These are phyloP conservation scores for Pseudococcus jackbeardsleyi DNA, from an alignment of 2,888 invertebrate species.

Conservation along the genomic window DNA sequence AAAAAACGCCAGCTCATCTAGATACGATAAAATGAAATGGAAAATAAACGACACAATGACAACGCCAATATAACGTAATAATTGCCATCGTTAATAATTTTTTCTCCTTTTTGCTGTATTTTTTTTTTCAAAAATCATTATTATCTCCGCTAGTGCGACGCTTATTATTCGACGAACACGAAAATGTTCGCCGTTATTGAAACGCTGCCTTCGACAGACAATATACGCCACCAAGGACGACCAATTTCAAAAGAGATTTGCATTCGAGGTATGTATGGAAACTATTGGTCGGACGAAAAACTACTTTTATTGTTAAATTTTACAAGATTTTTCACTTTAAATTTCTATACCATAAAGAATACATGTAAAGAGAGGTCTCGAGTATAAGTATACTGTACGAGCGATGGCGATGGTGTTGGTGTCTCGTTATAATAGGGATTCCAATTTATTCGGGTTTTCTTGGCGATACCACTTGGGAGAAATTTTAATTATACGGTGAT, in stretches of 20 bases:
- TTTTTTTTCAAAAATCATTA: neutral
- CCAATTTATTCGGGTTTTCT: no score
- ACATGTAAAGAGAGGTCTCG: neutral
- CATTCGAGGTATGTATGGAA: constrained; percentile 30
- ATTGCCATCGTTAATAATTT: neutral
- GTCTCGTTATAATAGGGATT: neutral
- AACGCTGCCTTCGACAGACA: constrained; percentile 1
- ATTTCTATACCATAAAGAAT: constrained; percentile 7
- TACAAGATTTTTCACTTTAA: constrained; percentile 54
- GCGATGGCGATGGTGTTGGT: neutral
- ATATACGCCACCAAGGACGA: constrained; percentile 27
- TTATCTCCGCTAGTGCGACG: neutral
- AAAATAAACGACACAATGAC: neutral
- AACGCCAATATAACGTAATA: constrained; percentile 5
- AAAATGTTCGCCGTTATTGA: neutral
- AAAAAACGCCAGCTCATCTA: neutral
- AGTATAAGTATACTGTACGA: neutral
- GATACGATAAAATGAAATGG: neutral
- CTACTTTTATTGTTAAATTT: constrained; percentile 13
- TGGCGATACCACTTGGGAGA: no score
- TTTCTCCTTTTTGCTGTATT: no score
- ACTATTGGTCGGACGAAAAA: neutral
- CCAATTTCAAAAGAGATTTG: constrained; percentile 45
- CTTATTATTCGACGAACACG: constrained; percentile 11
- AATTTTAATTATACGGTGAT: no score